Base-by-base conservation (phyloP, 2,113 vertebrate species). In the Motacilla tschutschensis region DNA sequence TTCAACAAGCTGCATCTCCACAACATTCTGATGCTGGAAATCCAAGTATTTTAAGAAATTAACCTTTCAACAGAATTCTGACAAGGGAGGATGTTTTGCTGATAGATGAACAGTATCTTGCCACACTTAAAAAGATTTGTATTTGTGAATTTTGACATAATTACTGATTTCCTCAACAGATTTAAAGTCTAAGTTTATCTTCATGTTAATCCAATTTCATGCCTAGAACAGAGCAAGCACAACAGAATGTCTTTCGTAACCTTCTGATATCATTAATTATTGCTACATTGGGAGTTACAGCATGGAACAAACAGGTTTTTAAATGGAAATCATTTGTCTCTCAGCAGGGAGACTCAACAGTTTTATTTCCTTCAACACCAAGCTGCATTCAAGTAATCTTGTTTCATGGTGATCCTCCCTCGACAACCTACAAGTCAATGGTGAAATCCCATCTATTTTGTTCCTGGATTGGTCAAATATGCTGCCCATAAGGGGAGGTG, bases 301-400 rank as follows among this genome's bases (percentile, higher is more conserved):
- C 94, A 51, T 90, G 93, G 94, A 97, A 97, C 96, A 97, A 95
- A 96, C 95, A 92, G 91, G 93, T 94, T 97, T 97, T 97, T 96
- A 97, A 97, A 97, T 95, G 97, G 97, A 97, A 97, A 96, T 96
- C 95, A 97, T 97, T 97, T 97, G 96, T 97, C 96, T 97, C 96
- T 96, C 97, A 97, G 97, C 96, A 96, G 96, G 97, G 95, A 95
- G 62, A 91, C 95, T 80, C 94, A 53, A 86, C 44, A 65, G 91
- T 93, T 97, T 95, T 95, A 95, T 96, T 96, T 96, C 96, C 87
- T 80, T 92, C 90, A 69, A 90, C 89, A 93, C 91, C 51, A 85
- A 70, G 90, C 92, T 76, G 72, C 74, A 74, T 94, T 91, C 54
- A 59, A 91, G 93, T 90, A 89, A 93, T 94, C 82, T 87, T 62